These are phyloP conservation scores for Panthera leo DNA, from an alignment of 2,113 vertebrate species.

Conservation along the genomic window DNA sequence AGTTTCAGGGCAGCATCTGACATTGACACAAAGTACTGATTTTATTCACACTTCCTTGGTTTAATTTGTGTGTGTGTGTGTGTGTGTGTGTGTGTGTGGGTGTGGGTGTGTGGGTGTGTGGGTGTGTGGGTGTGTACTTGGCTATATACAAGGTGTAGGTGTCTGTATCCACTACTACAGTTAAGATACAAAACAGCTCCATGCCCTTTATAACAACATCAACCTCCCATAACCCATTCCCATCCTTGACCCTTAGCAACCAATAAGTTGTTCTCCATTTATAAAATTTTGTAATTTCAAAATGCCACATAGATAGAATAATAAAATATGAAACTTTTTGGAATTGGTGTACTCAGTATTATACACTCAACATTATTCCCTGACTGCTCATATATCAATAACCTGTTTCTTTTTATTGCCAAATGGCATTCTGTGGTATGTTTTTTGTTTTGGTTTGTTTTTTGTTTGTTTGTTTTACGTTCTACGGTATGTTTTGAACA, in stretches of 20 bases:
- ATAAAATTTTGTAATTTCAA: neutral
- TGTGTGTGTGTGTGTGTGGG: neutral
- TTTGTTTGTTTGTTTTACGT: neutral
- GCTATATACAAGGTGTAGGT: neutral
- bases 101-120: neutral
- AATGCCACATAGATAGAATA: neutral
- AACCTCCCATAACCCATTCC: neutral
- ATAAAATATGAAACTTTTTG: neutral
- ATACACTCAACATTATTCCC: neutral
- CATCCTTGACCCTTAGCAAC: neutral
- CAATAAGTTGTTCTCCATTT: neutral
- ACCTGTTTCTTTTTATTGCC: neutral
- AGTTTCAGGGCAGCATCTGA: neutral
- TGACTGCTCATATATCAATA: neutral
- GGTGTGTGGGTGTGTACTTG: neutral
- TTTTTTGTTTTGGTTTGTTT: too few relatives aligned
- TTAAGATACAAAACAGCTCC: neutral
- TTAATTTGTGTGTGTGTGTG: neutral
- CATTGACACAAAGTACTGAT: neutral
- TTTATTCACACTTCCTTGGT: neutral
- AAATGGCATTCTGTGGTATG: neutral
- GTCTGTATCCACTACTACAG: neutral
- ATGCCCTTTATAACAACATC: neutral
- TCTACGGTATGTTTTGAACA: neutral
- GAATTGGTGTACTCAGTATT: neutral